Evolutionary conservation across 2,797 vertebrate genomes (phyloP), one percentile per base, ranked within the genome.

Genomic region (Schizothorax lantsangensis): DNA sequence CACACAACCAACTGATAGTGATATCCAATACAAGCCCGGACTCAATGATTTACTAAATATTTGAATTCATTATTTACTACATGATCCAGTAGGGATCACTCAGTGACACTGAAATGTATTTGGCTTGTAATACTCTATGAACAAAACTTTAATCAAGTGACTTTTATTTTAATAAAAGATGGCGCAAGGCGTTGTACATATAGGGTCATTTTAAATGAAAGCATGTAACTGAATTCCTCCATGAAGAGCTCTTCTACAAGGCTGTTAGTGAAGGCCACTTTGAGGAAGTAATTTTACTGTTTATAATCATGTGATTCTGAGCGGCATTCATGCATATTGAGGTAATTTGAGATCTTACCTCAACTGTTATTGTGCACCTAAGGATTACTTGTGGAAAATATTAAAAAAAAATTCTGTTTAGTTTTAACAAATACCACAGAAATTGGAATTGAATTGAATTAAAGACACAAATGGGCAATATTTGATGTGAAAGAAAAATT

Each of bases 1-100:
- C 71, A 80, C 88, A 88, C 88, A 88, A 85, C 84, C 14, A 83
- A 82, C 77, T 69, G 87, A 88, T n/a, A n/a, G n/a, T n/a, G n/a
- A n/a, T 80, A 87, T 82, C 33, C 84, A 84, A 79, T 85, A 85
- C 87, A 84, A 72, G 81, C 15, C 36, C 23, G 19, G 23, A 68
- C 54, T 81, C 64, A n/a, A n/a, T 68, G 45, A 72, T 72, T 85
- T 43, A 74, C 83, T 64, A 78, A 68, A 54, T 81, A 88, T 85
- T 59, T 52, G 54, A 86, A 74, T 49, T 33, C 49, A 47, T 84
- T 84, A 49, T 68, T 15, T 68, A 68, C 30, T 4, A 36, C 30
- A 36, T 64, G 54, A 79, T n/a, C n/a, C n/a, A 0, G 59, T 26
- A 57, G 36, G 21, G 17, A 74, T 66, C 15, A 17, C 47, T 52